These are phyloP conservation scores for Gavialis gangeticus DNA, from an alignment of 2,113 vertebrate species.

Conservation along the genomic window DNA sequence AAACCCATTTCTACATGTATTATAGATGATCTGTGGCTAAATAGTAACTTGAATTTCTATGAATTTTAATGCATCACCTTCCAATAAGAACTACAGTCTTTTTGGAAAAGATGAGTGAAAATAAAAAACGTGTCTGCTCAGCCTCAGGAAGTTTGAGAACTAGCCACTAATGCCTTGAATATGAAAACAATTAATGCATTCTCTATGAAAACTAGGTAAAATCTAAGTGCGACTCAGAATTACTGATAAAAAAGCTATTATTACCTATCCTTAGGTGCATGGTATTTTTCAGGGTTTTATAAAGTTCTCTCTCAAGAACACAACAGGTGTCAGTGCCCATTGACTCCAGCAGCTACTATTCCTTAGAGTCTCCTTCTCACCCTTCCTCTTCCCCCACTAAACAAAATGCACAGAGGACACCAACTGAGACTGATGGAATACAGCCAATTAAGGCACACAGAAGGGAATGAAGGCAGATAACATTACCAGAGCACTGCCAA, in stretches of 20 bases:
- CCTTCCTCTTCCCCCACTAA: neutral
- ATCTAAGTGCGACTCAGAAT: neutral
- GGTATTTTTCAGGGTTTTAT: neutral
- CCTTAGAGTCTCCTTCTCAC: accelerated
- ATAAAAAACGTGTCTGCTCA: neutral
- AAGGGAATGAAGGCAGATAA: neutral
- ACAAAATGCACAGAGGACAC: neutral
- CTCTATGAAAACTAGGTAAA: neutral
- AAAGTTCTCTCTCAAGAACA: neutral
- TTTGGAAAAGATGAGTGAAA: neutral
- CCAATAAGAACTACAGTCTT: neutral
- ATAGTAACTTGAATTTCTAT: neutral
- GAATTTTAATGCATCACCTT: neutral
- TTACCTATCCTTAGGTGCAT: neutral
- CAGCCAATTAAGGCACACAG: neutral
- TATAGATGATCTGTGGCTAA: neutral
- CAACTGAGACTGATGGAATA: neutral
- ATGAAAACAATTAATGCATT: neutral
- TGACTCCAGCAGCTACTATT: neutral
- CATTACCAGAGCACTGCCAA: neutral
- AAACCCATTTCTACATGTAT: neutral
- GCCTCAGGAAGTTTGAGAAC: neutral
- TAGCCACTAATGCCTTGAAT: neutral
- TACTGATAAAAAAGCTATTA: neutral
- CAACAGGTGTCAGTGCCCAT: neutral